Evolutionary conservation across 2,113 vertebrate species (phyloP).

Genomic region (Mormyrus lacerda): DNA sequence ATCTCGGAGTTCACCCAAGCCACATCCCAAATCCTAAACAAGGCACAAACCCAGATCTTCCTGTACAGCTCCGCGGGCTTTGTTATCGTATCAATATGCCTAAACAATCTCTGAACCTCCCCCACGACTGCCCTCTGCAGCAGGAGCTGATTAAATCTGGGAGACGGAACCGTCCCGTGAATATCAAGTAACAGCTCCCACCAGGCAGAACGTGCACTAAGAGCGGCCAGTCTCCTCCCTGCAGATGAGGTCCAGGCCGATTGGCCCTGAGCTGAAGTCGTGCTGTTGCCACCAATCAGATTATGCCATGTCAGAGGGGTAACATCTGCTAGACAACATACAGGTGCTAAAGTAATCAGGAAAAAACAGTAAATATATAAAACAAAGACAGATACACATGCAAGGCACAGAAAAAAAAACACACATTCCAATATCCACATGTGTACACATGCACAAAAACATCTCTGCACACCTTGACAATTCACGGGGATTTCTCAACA

Average conservation of each 20-base stretch:
- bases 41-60: conserved; percentile 28
- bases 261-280: neutral
- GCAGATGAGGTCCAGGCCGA: neutral
- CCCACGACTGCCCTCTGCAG: conserved; percentile 37
- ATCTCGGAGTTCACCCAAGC: conserved; percentile 24
- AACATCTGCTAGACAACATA: neutral
- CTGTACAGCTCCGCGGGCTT: conserved; percentile 29
- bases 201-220: conserved; percentile 37
- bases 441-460: neutral
- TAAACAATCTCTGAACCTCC: conserved; percentile 42
- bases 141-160: conserved; percentile 53
- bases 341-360: neutral
- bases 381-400: neutral
- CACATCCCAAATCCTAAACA: conserved; percentile 28
- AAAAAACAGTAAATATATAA: neutral
- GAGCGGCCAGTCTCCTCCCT: conserved; percentile 40
- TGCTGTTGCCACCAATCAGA: neutral
- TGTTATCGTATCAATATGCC: conserved; percentile 41
- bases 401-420: neutral
- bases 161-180: conserved; percentile 48
- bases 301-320: neutral
- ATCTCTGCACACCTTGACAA: neutral
- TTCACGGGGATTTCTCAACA: neutral
- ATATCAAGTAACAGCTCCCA: conserved; percentile 53
- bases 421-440: no score